phyloP scores from a whole-genome alignment of 2,113 vertebrate genomes.

The Gasterosteus nipponicus region DNA sequence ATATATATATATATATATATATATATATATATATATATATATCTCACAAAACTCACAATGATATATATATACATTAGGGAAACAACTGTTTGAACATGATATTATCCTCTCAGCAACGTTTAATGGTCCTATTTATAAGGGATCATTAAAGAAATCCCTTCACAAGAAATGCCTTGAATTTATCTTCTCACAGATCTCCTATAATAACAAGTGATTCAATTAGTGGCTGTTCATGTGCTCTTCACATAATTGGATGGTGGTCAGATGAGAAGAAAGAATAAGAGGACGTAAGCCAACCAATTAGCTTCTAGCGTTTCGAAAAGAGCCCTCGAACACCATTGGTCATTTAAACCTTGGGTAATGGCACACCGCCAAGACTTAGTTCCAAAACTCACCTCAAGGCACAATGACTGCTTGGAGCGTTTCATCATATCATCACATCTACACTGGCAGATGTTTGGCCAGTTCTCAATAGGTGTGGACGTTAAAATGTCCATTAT shows the following conservation, averaged over 20 bases:
- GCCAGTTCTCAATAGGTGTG: background rate
- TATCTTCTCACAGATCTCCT: conserved; percentile 32
- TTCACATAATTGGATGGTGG: conserved; percentile 17
- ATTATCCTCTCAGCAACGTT: background rate
- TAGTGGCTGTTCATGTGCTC: conserved; percentile 33
- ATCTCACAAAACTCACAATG: too few species aligned
- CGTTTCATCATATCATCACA: background rate
- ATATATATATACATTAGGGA: too few species aligned
- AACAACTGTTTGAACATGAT: background rate
- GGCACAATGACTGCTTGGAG: background rate
- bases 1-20: too few species aligned
- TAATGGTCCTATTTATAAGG: background rate
- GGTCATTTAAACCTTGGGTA: too few species aligned
- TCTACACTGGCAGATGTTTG: background rate
- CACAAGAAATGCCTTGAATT: background rate
- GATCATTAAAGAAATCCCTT: background rate
- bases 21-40: background rate
- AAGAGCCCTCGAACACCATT: too few species aligned
- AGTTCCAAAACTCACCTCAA: background rate
- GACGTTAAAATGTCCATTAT: background rate
- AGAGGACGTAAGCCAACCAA: background rate
- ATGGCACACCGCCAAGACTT: background rate
- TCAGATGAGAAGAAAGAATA: background rate
- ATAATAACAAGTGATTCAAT: conserved; percentile 55
- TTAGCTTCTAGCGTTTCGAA: too few species aligned